These are phyloP conservation scores for Drosophila ficusphila DNA, from an alignment of 1,140 invertebrate species.

Conservation along the genomic window DNA sequence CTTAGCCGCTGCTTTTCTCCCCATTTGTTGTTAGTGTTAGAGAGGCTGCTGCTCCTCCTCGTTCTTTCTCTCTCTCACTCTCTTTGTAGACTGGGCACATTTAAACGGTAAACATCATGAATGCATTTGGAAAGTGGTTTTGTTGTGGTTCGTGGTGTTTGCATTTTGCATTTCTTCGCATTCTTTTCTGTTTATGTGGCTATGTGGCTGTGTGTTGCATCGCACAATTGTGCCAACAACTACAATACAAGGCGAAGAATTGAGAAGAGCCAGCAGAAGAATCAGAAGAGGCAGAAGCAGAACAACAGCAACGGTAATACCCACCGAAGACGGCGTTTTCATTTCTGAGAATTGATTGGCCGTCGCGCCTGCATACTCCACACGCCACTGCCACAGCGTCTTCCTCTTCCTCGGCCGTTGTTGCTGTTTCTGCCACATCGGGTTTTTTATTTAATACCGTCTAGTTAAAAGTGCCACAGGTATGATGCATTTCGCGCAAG, in stretches of 20 bases:
- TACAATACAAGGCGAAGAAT: conserved; percentile 45
- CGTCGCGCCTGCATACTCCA: conserved; percentile 65
- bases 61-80: conserved; percentile 1
- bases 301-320: conserved; percentile 55
- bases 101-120: conserved; percentile 81
- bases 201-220: conserved; percentile 42
- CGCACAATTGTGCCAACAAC: conserved; percentile 73
- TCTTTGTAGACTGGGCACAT: conserved; percentile 66
- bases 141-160: conserved; percentile 72
- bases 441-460: conserved; percentile 26
- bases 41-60: conserved; percentile 27
- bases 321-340: conserved; percentile 75
- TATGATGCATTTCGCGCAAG: neutral
- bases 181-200: conserved; percentile 75
- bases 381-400: conserved; percentile 32
- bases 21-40: conserved; percentile 55
- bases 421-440: conserved; percentile 39
- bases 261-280: conserved; percentile 28
- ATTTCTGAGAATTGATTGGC: conserved; percentile 82
- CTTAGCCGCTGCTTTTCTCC: conserved; percentile 62
- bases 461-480: neutral
- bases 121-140: conserved; percentile 79
- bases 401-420: neutral
- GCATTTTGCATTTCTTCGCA: conserved; percentile 82
- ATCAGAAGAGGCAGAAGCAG: conserved; percentile 24